phyloP scores from a whole-genome alignment of 2,888 invertebrate species.

The Lobophora halterata region DNA sequence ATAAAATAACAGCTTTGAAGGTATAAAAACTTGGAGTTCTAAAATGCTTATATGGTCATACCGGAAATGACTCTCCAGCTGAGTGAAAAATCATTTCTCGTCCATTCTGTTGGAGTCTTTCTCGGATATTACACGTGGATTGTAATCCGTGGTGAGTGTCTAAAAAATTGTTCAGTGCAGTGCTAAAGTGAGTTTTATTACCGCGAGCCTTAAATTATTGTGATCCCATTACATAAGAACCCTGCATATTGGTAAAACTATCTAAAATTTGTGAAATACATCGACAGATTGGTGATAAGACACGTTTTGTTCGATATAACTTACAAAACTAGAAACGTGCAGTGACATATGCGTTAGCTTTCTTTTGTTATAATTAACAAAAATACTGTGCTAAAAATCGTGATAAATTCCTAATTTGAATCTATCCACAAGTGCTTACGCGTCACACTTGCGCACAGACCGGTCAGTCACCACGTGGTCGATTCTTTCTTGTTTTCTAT shows the following conservation, averaged over 20 bases:
- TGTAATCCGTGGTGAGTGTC: slow-evolving; percentile 80
- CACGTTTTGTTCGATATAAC: slow-evolving; percentile 13
- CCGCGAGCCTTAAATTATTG: slow-evolving; percentile 38
- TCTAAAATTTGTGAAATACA: slow-evolving; percentile 2
- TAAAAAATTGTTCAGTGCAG: slow-evolving; percentile 68
- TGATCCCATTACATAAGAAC: slow-evolving; percentile 3
- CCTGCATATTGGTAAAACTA: neutral
- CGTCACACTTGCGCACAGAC: slow-evolving; percentile 66
- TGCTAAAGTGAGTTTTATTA: slow-evolving; percentile 56
- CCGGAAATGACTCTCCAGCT: slow-evolving; percentile 72
- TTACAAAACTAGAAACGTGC: slow-evolving; percentile 20
- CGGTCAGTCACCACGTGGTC: slow-evolving; percentile 76
- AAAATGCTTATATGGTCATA: slow-evolving; percentile 40
- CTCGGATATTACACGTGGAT: slow-evolving; percentile 82
- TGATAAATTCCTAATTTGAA: slow-evolving; percentile 42
- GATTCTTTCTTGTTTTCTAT: slow-evolving; percentile 47
- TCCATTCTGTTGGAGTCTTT: slow-evolving; percentile 86
- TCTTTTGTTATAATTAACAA: slow-evolving; percentile 19
- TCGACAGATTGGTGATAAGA: slow-evolving; percentile 13
- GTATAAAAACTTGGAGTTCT: slow-evolving; percentile 10
- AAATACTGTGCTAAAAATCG: no score
- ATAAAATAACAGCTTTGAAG: no score
- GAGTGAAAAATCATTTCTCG: slow-evolving; percentile 79
- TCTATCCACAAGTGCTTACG: slow-evolving; percentile 62
- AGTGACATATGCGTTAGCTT: slow-evolving; percentile 22